phyloP scores from a whole-genome alignment of 2,797 vertebrate species.

The Sebastes reedi region DNA sequence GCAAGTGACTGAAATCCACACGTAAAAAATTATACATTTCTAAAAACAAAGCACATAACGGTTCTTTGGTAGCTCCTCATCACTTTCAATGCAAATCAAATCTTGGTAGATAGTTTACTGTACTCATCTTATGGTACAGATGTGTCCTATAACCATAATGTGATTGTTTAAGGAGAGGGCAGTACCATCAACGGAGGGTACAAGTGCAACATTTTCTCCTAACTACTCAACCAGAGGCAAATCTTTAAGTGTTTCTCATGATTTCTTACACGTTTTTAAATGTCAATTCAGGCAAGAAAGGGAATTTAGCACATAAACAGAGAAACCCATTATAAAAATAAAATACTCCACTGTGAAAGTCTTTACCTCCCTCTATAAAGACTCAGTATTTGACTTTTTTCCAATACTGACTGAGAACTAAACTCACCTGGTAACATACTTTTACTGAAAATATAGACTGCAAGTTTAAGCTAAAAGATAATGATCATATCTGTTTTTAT shows the following conservation, averaged over 20 bases:
- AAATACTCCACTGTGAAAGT: neutral
- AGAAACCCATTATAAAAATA: neutral
- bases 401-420: neutral
- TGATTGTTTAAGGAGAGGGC: neutral
- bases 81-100: conserved; percentile 1
- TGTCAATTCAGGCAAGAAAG: neutral
- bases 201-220: neutral
- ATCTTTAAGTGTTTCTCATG: neutral
- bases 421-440: neutral
- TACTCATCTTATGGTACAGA: neutral
- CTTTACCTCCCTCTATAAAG: neutral
- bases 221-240: neutral
- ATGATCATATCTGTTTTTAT: too few relatives aligned
- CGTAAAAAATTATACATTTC: conserved; percentile 17
- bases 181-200: neutral
- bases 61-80: conserved; percentile 36
- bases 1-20: neutral
- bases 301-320: neutral
- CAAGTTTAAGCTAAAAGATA: neutral
- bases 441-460: neutral
- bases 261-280: neutral
- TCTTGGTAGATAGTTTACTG: neutral
- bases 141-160: neutral
- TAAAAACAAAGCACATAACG: conserved; percentile 16
- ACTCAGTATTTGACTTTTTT: neutral